These are phyloP conservation scores for Hucho hucho DNA, from an alignment of 2,113 vertebrate species.

Conservation along the genomic window DNA sequence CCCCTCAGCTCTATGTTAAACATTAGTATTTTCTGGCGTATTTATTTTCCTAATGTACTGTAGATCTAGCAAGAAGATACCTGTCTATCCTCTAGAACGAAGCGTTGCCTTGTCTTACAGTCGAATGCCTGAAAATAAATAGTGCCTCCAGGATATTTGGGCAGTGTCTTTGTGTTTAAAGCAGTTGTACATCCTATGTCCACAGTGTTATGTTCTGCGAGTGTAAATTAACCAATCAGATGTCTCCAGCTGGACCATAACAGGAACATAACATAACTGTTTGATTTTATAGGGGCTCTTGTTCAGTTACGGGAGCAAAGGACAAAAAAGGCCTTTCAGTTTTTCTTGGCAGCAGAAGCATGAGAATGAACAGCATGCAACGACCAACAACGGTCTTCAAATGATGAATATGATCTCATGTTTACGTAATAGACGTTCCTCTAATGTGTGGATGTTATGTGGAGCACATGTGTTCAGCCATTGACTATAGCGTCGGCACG, in stretches of 20 bases:
- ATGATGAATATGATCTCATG: not conserved
- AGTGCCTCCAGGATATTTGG: not conserved
- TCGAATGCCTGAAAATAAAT: too few relatives aligned
- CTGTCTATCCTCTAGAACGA: not conserved
- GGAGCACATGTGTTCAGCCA: not conserved
- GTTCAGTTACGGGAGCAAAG: not conserved
- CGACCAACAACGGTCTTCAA: not conserved
- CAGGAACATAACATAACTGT: not conserved
- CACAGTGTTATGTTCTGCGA: not conserved
- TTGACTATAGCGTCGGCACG: not conserved
- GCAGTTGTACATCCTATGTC: not conserved
- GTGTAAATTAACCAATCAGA: not conserved
- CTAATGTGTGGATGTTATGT: not conserved
- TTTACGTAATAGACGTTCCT: not conserved
- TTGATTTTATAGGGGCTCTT: not conserved
- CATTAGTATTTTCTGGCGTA: not conserved
- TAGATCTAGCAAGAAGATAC: not conserved
- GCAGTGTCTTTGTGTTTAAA: not conserved
- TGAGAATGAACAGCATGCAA: not conserved
- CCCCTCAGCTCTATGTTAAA: not conserved
- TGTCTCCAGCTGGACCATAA: not conserved
- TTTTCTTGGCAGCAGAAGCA: too few relatives aligned
- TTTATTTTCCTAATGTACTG: not conserved
- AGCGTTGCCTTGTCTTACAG: not conserved
- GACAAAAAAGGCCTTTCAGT: too few relatives aligned